These are phyloP conservation scores for Nowickia ferox DNA, from an alignment of 2,888 invertebrate genomes.

Conservation along the genomic window DNA sequence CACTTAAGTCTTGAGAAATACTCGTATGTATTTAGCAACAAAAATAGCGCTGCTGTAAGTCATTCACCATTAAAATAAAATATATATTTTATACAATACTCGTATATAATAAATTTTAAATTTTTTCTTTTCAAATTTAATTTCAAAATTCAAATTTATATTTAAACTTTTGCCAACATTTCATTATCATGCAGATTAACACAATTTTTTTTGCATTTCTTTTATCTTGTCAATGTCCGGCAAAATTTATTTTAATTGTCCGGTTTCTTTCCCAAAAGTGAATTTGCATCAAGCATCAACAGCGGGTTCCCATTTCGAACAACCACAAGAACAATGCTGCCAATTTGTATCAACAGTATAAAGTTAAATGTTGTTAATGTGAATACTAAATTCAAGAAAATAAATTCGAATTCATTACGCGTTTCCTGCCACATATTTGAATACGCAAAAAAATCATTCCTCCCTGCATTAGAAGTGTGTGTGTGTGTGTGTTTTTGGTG, in stretches of 20 bases:
- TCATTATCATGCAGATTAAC: slow-evolving; percentile 31
- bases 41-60: background rate
- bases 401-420: slow-evolving; percentile 39
- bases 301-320: background rate
- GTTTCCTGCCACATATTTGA: slow-evolving; percentile 15
- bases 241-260: slow-evolving; percentile 30
- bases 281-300: background rate
- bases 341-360: slow-evolving; percentile 3
- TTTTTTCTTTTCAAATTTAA: background rate
- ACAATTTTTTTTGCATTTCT: background rate
- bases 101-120: background rate
- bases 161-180: slow-evolving; percentile 1
- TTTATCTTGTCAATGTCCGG: background rate
- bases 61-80: background rate
- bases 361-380: slow-evolving; percentile 21
- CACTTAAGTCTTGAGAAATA: background rate
- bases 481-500: background rate
- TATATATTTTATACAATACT: background rate
- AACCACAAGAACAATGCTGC: slow-evolving; percentile 16
- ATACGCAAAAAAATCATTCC: background rate
- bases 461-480: background rate
- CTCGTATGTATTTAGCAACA: background rate
- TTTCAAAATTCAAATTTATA: slow-evolving; percentile 21
- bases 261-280: background rate
- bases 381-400: slow-evolving; percentile 27